Evolutionary conservation across 2,888 invertebrate species (phyloP).

Genomic region (Osmoderma eremita): DNA sequence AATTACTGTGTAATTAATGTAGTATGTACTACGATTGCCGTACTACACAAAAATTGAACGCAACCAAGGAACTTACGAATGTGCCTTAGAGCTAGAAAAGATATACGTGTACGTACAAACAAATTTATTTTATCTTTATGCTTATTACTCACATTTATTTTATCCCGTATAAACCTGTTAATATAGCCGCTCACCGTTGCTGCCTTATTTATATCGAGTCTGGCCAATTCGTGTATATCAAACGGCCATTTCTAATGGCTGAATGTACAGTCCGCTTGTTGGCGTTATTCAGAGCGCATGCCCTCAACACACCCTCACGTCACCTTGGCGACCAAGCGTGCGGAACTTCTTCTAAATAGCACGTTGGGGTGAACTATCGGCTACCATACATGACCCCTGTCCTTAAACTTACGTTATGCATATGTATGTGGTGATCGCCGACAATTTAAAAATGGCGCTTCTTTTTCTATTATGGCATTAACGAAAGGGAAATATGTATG

Average conservation of each 20-base stretch:
- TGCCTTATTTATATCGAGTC: too few species aligned
- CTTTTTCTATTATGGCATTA: neutral
- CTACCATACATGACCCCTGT: conserved; percentile 51
- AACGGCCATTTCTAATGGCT: conserved; percentile 52
- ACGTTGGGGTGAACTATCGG: conserved; percentile 44
- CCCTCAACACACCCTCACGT: conserved; percentile 53
- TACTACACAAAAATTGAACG: too few species aligned
- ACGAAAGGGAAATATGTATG: too few species aligned
- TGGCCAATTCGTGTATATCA: conserved; percentile 9
- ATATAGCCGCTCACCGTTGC: too few species aligned
- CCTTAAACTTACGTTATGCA: conserved; percentile 42
- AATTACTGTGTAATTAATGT: too few species aligned
- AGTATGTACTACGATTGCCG: too few species aligned
- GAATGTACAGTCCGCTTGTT: conserved; percentile 44
- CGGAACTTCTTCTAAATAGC: conserved; percentile 49
- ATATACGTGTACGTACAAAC: neutral
- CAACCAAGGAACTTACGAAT: too few species aligned
- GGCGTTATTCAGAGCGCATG: conserved; percentile 49
- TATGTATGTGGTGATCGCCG: conserved; percentile 46
- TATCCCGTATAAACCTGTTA: too few species aligned
- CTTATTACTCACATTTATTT: too few species aligned
- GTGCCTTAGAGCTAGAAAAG: too few species aligned
- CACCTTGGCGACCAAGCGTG: conserved; percentile 51
- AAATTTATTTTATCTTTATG: neutral
- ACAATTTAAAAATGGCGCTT: conserved; percentile 46